phyloP scores from a whole-genome alignment of 2,113 vertebrate genomes.

The Dicrurus megarhynchus region DNA sequence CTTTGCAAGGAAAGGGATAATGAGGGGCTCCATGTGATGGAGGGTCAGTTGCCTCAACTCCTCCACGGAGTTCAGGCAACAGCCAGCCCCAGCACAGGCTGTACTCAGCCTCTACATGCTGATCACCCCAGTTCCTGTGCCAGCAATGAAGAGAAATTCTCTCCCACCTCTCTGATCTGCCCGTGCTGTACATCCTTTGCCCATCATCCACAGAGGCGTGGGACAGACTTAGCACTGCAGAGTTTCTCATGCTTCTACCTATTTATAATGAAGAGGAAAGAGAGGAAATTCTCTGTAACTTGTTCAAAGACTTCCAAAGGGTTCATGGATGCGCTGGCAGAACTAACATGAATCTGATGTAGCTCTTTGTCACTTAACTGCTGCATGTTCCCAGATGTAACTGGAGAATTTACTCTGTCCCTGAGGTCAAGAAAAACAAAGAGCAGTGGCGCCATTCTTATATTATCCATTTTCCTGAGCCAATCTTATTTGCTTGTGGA shows the following conservation, averaged over 20 bases:
- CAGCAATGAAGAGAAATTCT: not conserved
- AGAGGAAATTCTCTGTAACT: not conserved
- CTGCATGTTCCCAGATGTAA: not conserved
- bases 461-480: not conserved
- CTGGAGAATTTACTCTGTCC: not conserved
- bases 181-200: not conserved
- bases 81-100: not conserved
- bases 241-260: not conserved
- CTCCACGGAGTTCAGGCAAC: not conserved
- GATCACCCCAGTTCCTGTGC: not conserved
- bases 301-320: not conserved
- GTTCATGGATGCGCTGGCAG: not conserved
- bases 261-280: not conserved
- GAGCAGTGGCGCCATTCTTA: not conserved
- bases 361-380: not conserved
- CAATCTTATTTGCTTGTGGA: not conserved
- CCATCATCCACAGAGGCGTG: accelerated
- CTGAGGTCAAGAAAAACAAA: not conserved
- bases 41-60: not conserved
- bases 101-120: not conserved
- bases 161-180: not conserved
- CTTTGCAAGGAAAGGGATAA: not conserved
- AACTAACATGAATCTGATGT: not conserved
- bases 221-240: not conserved
- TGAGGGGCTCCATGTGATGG: not conserved